Conservation (phyloP, 1,140 invertebrate genomes). For the Maconellicoccus hirsutus region DNA sequence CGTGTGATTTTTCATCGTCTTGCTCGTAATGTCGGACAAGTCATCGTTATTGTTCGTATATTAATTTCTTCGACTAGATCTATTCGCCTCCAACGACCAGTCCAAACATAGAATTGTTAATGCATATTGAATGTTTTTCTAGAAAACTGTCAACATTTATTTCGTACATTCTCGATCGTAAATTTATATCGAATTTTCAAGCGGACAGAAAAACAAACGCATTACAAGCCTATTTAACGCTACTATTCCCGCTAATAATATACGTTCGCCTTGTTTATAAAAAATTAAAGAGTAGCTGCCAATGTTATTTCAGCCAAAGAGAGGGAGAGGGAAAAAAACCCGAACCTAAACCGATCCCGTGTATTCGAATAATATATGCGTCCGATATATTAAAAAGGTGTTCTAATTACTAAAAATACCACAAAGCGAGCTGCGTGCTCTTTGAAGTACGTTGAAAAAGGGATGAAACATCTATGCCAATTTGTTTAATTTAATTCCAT, state of each 20-base stretch:
- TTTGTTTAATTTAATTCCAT: too few species aligned
- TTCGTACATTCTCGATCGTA: neutral
- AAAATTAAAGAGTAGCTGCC: too few species aligned
- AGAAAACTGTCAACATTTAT: neutral
- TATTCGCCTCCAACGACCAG: neutral
- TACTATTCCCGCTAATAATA: neutral
- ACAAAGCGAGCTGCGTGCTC: too few species aligned
- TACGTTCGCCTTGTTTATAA: too few species aligned
- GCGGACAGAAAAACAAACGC: neutral
- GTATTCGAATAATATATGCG: too few species aligned
- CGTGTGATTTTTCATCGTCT: neutral
- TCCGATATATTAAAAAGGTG: too few species aligned
- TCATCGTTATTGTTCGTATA: conserved; percentile 5
- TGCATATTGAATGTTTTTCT: conserved; percentile 4
- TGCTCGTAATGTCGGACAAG: neutral
- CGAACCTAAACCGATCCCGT: too few species aligned
- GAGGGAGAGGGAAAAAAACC: too few species aligned
- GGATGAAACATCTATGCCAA: too few species aligned
- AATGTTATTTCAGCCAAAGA: too few species aligned
- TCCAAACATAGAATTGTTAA: neutral
- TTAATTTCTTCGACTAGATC: neutral
- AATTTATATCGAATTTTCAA: neutral
- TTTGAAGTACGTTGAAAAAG: too few species aligned
- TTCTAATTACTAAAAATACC: too few species aligned
- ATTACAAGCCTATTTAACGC: neutral